Conservation (phyloP, 2,888 invertebrate species). For the Hemicrepidius hirtus region DNA sequence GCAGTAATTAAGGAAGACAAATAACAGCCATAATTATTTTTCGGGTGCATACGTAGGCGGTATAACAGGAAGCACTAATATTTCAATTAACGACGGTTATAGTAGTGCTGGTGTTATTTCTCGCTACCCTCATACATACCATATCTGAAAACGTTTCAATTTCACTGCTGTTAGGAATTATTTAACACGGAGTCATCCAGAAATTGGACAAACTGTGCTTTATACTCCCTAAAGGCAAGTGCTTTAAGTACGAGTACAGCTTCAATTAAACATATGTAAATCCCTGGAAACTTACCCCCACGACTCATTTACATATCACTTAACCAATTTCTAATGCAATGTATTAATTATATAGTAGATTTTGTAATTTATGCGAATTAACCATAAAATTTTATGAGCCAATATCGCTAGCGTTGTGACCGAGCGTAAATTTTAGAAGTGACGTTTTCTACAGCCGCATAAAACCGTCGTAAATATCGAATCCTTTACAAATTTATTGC, state of each 20-base stretch:
- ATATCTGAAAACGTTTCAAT: no score
- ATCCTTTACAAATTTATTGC: slow-evolving; percentile 38
- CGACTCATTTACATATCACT: slow-evolving; percentile 45
- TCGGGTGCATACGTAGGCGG: no score
- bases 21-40: no score
- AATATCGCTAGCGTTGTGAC: slow-evolving; percentile 12
- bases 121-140: no score
- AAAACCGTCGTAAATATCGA: slow-evolving; percentile 37
- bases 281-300: slow-evolving; percentile 31
- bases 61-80: no score
- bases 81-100: no score
- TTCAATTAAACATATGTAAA: slow-evolving; percentile 41
- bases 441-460: slow-evolving; percentile 22
- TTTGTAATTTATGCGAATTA: slow-evolving; percentile 34
- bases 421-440: slow-evolving; percentile 35
- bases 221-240: slow-evolving; percentile 13
- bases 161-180: no score
- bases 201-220: slow-evolving; percentile 6
- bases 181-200: no score
- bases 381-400: slow-evolving; percentile 41
- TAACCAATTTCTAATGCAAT: slow-evolving; percentile 42
- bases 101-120: no score
- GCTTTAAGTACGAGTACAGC: slow-evolving; percentile 22
- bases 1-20: no score
- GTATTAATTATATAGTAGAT: slow-evolving; percentile 34